Conservation (phyloP, 1,140 invertebrate genomes). For the Zaprionus tsacasi region DNA sequence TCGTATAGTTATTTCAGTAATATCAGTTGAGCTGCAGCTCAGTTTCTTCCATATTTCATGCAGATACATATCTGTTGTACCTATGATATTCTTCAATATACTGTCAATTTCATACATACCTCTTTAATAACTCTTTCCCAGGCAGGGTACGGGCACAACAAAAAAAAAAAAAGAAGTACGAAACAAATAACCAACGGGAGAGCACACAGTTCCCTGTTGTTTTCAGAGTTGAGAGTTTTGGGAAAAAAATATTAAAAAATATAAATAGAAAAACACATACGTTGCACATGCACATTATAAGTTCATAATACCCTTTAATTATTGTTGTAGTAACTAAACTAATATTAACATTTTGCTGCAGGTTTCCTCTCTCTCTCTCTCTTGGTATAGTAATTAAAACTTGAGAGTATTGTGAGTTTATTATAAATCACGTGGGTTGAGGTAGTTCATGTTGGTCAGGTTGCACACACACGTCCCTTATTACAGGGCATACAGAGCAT, state of each 20-base stretch:
- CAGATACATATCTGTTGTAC: too few species aligned
- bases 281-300: slow-evolving; percentile 1
- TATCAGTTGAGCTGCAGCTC: too few species aligned
- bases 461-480: background rate
- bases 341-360: background rate
- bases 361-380: background rate
- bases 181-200: background rate
- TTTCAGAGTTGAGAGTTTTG: background rate
- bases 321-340: background rate
- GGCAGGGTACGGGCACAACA: background rate
- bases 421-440: background rate
- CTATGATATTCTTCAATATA: background rate
- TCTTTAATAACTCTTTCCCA: background rate
- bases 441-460: background rate
- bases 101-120: background rate
- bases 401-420: background rate
- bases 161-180: background rate
- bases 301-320: background rate
- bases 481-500: slow-evolving; percentile 8
- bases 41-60: too few species aligned
- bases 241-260: background rate
- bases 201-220: background rate
- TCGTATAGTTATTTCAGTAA: too few species aligned
- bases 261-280: background rate
- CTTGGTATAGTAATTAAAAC: background rate